Base-by-base conservation (phyloP, 2,113 vertebrate genomes). In the Limnothrissa miodon region DNA sequence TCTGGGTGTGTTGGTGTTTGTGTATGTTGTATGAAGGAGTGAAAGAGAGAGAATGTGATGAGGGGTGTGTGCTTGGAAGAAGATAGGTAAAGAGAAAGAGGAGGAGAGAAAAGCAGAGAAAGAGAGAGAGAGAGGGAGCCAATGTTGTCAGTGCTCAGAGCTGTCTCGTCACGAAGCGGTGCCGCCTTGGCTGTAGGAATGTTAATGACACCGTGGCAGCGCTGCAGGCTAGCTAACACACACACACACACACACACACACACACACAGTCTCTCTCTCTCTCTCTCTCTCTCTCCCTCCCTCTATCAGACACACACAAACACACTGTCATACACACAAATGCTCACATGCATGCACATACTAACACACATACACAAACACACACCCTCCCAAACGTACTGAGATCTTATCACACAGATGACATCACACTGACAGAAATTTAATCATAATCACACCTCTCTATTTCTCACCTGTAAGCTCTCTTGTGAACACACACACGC, bases 91-190 rank as follows among this genome's bases (percentile, higher is more conserved):
- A 66, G 53, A 33, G 29, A 11, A 10, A 46, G 13, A 80, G 48
- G 42, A 78, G 59, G 45, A 80, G 70, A 78, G 79, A 83, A 78
- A 80, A 46, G 66, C 45, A 81, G 29, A 82, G 78, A 80, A 66
- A 70, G 39, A 21, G 66, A 83, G 45, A 62, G 36, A 82, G 39
- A 29, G 13, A 17, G 56, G 66, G 78, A 36, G 83, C 80, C 87
- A 85, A 51, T 44, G 39, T 42, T n/a, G 19, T 51, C 82, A 87
- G 59, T 82, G 84, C n/a, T 70, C 84, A 81, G 86, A 89, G 90
- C 91, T 92, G 90, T 93, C 90, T 89, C 87, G 88, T 93, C 92
- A 92, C 85, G 92, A 90, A 91, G 90, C 86, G 87, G 89, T 84
- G 89, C 90, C 90, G 89, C 87, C 80, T 86, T 87, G 90, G 83